Evolutionary conservation across 2,888 invertebrate genomes (phyloP).

Genomic region (Clepsis dumicolana): DNA sequence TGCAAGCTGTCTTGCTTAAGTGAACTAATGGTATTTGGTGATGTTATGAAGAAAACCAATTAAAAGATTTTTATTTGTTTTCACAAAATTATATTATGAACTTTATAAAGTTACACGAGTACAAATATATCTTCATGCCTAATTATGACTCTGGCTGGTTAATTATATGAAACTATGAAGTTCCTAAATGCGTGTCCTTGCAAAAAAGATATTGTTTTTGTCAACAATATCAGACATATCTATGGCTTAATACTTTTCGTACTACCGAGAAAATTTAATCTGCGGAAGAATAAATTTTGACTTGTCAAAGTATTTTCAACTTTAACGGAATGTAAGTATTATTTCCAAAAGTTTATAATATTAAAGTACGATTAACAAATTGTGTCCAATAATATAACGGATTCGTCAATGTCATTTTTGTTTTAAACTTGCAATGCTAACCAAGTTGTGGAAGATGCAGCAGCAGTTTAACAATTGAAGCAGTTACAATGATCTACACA

Average conservation of each 20-base stretch:
- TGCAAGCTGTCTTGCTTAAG: too few relatives aligned
- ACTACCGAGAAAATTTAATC: not conserved
- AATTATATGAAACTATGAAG: conserved; percentile 4
- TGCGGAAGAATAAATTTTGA: not conserved
- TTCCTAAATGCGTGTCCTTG: conserved; percentile 8
- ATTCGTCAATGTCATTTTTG: too few relatives aligned
- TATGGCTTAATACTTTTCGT: conserved; percentile 4
- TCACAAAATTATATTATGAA: conserved; percentile 70
- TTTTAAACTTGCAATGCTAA: too few relatives aligned
- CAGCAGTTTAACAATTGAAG: too few relatives aligned
- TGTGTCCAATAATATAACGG: too few relatives aligned
- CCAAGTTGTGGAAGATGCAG: too few relatives aligned
- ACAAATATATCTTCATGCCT: conserved; percentile 57
- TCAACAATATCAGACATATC: not conserved
- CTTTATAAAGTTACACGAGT: conserved; percentile 61
- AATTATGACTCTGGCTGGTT: conserved; percentile 52
- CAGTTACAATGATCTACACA: too few relatives aligned
- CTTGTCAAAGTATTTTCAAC: not conserved
- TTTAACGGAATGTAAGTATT: too few relatives aligned
- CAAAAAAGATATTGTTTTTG: too few relatives aligned
- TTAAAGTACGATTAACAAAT: not conserved
- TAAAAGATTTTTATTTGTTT: conserved; percentile 38
- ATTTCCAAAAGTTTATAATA: too few relatives aligned
- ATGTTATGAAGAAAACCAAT: not conserved
- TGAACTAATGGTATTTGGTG: not conserved